These are phyloP conservation scores for Myiopsitta monachus DNA, from an alignment of 2,113 vertebrate genomes.

Conservation along the genomic window DNA sequence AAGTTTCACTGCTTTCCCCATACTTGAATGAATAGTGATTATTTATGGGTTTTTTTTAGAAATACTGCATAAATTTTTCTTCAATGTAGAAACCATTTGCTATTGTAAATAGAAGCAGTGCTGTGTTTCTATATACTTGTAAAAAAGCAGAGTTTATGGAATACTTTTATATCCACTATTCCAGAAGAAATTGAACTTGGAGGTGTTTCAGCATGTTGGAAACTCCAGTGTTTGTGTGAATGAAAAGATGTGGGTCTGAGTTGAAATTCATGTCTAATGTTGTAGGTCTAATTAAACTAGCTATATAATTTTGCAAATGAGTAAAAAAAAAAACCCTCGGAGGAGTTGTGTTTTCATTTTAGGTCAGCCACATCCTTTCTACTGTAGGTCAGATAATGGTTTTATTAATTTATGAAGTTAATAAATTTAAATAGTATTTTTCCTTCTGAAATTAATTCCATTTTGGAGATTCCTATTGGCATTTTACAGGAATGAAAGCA, in stretches of 20 bases:
- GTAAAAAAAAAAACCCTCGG: background rate
- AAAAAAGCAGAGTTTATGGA: background rate
- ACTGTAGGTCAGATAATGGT: background rate
- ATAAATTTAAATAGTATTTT: background rate
- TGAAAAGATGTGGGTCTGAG: background rate
- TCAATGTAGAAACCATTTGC: background rate
- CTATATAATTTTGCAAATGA: background rate
- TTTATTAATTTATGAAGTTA: background rate
- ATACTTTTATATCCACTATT: background rate
- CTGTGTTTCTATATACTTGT: background rate
- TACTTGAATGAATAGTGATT: background rate
- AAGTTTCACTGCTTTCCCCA: background rate
- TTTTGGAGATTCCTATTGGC: background rate
- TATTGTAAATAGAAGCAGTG: background rate
- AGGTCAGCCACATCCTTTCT: background rate
- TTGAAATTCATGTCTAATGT: background rate
- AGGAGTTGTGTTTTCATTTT: background rate
- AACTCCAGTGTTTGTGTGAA: background rate
- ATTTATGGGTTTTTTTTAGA: background rate
- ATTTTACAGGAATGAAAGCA: background rate
- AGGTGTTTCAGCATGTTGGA: background rate
- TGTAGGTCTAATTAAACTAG: background rate
- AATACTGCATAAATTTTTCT: background rate
- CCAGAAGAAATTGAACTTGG: background rate
- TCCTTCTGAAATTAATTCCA: slow-evolving; percentile 15